These are phyloP conservation scores for Drosophila leontia DNA, from an alignment of 1,140 invertebrate species.

Conservation along the genomic window DNA sequence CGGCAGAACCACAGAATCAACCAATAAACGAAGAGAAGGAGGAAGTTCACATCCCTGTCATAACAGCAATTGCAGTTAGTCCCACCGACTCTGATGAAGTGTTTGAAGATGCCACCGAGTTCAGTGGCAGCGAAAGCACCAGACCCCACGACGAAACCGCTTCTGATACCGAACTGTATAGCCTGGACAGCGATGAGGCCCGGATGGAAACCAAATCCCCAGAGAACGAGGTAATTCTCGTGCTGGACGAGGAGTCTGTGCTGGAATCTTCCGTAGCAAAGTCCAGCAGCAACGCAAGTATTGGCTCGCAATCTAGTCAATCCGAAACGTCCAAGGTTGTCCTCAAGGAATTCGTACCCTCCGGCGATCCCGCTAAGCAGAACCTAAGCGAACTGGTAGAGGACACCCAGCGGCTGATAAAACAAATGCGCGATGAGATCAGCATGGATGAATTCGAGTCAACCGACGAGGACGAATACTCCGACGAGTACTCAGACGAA, in stretches of 20 bases:
- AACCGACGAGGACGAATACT: conserved; percentile 85
- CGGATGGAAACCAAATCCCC: conserved; percentile 35
- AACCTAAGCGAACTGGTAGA: conserved; percentile 87
- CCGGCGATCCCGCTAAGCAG: conserved; percentile 79
- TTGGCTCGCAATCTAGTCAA: conserved; percentile 55
- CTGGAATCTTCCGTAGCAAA: conserved; percentile 21
- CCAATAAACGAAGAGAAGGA: neutral
- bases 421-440: conserved; percentile 88
- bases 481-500: conserved; percentile 85
- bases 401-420: conserved; percentile 87
- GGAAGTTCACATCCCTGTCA: neutral
- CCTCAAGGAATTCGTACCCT: conserved; percentile 72
- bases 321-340: conserved; percentile 44
- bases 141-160: conserved; percentile 45
- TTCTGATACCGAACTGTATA: conserved; percentile 75
- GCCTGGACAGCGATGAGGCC: conserved; percentile 61
- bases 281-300: conserved; percentile 51
- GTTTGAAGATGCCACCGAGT: conserved; percentile 72
- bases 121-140: conserved; percentile 42
- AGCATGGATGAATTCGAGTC: conserved; percentile 87
- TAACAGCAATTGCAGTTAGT: conserved; percentile 2
- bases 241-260: conserved; percentile 19
- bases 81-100: conserved; percentile 60
- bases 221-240: conserved; percentile 41
- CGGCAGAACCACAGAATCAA: neutral